Conservation (phyloP, 2,113 vertebrate genomes). For the Lasiurus cinereus region DNA sequence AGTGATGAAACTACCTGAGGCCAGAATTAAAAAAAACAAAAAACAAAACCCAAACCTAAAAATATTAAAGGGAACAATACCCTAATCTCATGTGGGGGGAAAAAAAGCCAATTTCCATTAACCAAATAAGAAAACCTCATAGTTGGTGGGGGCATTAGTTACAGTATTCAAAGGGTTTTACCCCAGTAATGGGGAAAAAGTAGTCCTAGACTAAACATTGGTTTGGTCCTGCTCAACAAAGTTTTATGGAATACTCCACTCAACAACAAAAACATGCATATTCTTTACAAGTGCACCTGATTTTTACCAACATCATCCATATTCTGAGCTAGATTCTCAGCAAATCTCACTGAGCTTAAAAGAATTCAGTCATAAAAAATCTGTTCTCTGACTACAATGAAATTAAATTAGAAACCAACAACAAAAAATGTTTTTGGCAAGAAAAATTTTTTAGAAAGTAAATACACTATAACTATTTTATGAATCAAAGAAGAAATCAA, state of each 20-base stretch:
- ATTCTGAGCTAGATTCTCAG: no score
- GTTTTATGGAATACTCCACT: neutral
- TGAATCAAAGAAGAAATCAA: neutral
- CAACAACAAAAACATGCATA: neutral
- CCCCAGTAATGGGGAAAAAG: neutral
- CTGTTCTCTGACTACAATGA: neutral
- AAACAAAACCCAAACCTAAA: neutral
- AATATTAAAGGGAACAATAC: neutral
- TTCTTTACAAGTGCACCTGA: neutral
- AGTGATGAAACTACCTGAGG: neutral
- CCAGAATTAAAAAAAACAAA: neutral
- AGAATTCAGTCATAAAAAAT: neutral
- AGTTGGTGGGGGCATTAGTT: neutral
- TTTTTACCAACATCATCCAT: neutral
- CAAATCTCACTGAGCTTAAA: neutral
- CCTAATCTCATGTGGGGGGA: neutral
- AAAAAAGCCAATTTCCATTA: neutral
- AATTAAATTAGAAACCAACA: neutral
- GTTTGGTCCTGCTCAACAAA: neutral
- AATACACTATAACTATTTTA: neutral
- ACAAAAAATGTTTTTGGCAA: neutral
- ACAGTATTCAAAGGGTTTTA: neutral
- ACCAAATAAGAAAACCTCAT: constrained; percentile 1
- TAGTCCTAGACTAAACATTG: neutral
- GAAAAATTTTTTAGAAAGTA: neutral